These are phyloP conservation scores for Alosa sapidissima DNA, from an alignment of 2,797 vertebrate species.

Conservation along the genomic window DNA sequence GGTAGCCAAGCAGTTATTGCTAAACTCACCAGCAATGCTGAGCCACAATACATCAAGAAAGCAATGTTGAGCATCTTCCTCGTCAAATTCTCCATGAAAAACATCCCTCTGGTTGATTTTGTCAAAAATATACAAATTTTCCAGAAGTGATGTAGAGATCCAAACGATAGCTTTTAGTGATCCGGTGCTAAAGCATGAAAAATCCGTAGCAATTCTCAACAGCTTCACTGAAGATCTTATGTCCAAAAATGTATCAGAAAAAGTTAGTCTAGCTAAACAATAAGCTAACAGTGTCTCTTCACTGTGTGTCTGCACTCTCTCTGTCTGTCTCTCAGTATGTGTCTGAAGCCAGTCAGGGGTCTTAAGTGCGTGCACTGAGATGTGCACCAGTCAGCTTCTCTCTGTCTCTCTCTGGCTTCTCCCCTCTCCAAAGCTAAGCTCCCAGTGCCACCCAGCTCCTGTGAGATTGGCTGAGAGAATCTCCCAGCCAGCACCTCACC, in stretches of 20 bases:
- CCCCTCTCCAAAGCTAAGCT: neutral
- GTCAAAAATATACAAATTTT: neutral
- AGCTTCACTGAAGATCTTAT: neutral
- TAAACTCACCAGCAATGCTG: conserved; percentile 1
- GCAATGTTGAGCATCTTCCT: neutral
- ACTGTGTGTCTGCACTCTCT: neutral
- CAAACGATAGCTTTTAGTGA: neutral
- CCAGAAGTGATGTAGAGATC: conserved; percentile 9
- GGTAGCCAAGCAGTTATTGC: neutral
- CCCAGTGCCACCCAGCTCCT: conserved; percentile 45
- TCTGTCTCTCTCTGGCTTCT: neutral
- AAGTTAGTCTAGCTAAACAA: neutral
- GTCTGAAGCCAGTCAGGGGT: conserved; percentile 47
- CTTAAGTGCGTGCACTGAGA: conserved; percentile 42
- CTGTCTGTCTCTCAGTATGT: conserved; percentile 4
- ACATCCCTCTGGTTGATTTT: conserved; percentile 28
- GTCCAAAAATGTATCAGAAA: neutral
- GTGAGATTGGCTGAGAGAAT: conserved; percentile 51
- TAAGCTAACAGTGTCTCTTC: neutral
- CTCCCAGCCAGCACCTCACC: conserved; percentile 16
- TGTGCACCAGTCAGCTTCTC: conserved; percentile 37
- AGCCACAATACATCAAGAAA: conserved; percentile 22
- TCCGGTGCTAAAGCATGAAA: neutral
- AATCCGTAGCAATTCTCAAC: neutral
- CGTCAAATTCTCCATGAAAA: conserved; percentile 32